Evolutionary conservation across 2,113 vertebrate genomes (phyloP), one percentile per base, ranked within the genome.

Genomic region (Zapus hudsonius): DNA sequence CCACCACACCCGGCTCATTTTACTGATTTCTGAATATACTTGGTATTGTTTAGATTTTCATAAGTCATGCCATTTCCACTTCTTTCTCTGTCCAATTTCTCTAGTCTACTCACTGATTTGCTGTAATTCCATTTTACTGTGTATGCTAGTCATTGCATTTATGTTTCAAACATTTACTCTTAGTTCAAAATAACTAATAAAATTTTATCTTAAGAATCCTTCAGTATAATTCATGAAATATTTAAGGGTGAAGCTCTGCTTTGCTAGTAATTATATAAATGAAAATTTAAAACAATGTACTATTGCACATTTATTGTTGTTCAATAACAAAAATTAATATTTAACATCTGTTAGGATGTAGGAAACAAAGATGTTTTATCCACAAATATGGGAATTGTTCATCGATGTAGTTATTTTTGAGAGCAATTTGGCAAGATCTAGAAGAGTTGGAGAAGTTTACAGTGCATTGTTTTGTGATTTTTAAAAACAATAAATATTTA

Each of bases 401-500:
- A 90, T 52, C 79, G 84, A 11, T 64, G 5, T n/a, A 70, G 55
- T 15, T 63, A 29, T 69, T 90, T 63, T 64, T 31, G 19, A 84
- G 61, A 87, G 9, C 5, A 88, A 84, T 72, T 73, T 94, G n/a
- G 0, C 25, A 75, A 78, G 22, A 69, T 44, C 31, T 79, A 55
- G n/a, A 85, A 74, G 23, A 83, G n/a, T 19, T 79, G 36, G 33
- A 55, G 29, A 72, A 61, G 2, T n/a, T 3, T 66, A n/a, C 31
- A 27, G 27, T 64, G 47, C 22, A n/a, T 59, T 73, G 5, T 1
- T 57, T 33, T 16, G 70, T 69, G 73, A n/a, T 29, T 82, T 72
- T 69, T 84, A n/a, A 74, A 92, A 70, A 57, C 27, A 63, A 52
- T 38, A 93, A 63, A 40, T 87, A 59, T n/a, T 83, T 25, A 44